Conservation (phyloP, 2,888 invertebrate species). For the Escarpia spicata region DNA sequence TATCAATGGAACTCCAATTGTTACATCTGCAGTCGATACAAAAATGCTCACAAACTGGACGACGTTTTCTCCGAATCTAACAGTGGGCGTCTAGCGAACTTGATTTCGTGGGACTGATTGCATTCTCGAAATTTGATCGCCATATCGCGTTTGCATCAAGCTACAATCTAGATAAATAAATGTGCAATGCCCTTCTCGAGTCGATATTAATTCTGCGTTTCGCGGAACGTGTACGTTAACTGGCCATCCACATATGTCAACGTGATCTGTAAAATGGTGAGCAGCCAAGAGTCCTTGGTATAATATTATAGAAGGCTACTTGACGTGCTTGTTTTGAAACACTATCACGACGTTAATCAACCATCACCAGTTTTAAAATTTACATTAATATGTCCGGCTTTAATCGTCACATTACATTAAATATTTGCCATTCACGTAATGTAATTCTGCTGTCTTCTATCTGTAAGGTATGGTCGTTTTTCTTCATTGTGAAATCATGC, state of each 20-base stretch:
- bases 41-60: neutral
- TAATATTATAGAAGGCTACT: neutral
- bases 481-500: too few species aligned
- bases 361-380: too few species aligned
- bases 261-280: neutral
- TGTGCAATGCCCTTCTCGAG: neutral
- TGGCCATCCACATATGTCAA: neutral
- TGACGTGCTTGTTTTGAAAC: neutral
- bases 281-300: neutral
- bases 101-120: conserved; percentile 1
- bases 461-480: too few species aligned
- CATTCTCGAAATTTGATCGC: neutral
- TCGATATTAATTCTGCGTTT: neutral
- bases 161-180: neutral
- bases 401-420: neutral
- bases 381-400: neutral
- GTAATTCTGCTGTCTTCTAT: too few species aligned
- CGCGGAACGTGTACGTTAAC: neutral
- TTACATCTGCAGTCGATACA: neutral
- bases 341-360: too few species aligned
- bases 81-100: conserved; percentile 7
- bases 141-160: conserved; percentile 10
- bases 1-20: neutral
- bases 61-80: neutral
- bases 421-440: neutral